Evolutionary conservation across 2,888 invertebrate species (phyloP).

Genomic region (Odontomyia ornata): DNA sequence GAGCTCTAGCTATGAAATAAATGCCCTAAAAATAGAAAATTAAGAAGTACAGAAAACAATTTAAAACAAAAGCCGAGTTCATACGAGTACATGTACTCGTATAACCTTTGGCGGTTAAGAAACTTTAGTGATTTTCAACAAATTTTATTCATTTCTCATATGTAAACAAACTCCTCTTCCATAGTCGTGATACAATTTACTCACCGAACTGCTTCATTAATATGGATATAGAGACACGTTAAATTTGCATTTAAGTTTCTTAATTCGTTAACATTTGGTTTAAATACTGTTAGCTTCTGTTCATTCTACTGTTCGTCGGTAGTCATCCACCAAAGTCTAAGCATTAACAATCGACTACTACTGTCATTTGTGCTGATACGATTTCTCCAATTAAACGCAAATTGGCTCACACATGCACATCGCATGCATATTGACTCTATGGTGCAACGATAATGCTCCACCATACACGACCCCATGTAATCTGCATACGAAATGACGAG

Average conservation of each 20-base stretch:
- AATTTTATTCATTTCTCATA: too few relatives aligned
- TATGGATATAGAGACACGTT: not conserved
- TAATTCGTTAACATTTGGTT: constrained; percentile 15
- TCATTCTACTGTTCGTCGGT: not conserved
- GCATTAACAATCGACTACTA: constrained; percentile 24
- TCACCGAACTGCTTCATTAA: constrained; percentile 22
- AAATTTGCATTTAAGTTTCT: constrained; percentile 29
- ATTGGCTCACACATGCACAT: constrained; percentile 33
- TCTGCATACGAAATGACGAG: constrained; percentile 1
- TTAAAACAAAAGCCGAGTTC: too few relatives aligned
- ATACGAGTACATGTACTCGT: too few relatives aligned
- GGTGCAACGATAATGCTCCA: not conserved
- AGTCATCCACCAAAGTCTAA: not conserved
- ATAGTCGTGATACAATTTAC: constrained; percentile 20
- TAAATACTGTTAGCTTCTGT: not conserved
- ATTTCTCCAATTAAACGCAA: constrained; percentile 42
- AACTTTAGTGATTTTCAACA: too few relatives aligned
- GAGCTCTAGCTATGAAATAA: too few relatives aligned
- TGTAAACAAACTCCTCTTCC: not conserved
- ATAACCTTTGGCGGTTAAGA: too few relatives aligned
- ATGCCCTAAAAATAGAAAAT: too few relatives aligned
- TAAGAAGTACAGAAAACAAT: too few relatives aligned
- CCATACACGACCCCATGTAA: not conserved
- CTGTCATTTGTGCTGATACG: constrained; percentile 37
- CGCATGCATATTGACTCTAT: not conserved